A percentile compares a stretch with the other conserved stretches of the same genome.
Conservation (phyloP, 2,888 invertebrate genomes). For the Cynaeus angustus region DNA sequence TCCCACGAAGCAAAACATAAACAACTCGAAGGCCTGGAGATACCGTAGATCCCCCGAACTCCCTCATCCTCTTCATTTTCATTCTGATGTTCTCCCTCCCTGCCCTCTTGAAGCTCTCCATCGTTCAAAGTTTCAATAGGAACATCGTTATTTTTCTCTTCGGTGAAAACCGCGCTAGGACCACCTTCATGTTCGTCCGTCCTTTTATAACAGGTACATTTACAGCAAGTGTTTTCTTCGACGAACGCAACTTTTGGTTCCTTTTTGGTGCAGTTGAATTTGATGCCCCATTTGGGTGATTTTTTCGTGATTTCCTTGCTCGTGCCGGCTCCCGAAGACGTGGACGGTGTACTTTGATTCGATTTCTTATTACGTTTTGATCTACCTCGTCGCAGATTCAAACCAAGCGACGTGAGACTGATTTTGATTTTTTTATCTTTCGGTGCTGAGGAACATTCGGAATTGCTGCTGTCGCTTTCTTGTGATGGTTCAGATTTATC, state of each 20-base stretch:
- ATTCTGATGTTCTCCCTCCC: slow-evolving; percentile 46
- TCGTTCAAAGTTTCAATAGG: slow-evolving; percentile 30
- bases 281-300: slow-evolving; percentile 68
- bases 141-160: slow-evolving; percentile 20
- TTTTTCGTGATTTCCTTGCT: slow-evolving; percentile 59
- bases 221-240: slow-evolving; percentile 65
- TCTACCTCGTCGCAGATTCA: slow-evolving; percentile 66
- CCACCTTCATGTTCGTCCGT: slow-evolving; percentile 62
- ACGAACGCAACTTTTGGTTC: slow-evolving; percentile 62
- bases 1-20: slow-evolving; percentile 36
- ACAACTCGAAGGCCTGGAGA: slow-evolving; percentile 42
- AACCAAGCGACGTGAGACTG: slow-evolving; percentile 61
- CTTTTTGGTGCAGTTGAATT: slow-evolving; percentile 67
- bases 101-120: slow-evolving; percentile 33
- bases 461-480: slow-evolving; percentile 61
- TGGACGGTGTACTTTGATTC: slow-evolving; percentile 47
- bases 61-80: slow-evolving; percentile 58
- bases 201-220: slow-evolving; percentile 67
- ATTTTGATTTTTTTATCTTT: slow-evolving; percentile 66
- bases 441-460: slow-evolving; percentile 56
- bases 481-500: slow-evolving; percentile 61
- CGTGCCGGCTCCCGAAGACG: slow-evolving; percentile 41
- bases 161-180: slow-evolving; percentile 54
- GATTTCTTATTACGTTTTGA: slow-evolving; percentile 64
- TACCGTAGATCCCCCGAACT: slow-evolving; percentile 60